phyloP scores from a whole-genome alignment of 2,888 invertebrate species.

The Drosophila mimica region DNA sequence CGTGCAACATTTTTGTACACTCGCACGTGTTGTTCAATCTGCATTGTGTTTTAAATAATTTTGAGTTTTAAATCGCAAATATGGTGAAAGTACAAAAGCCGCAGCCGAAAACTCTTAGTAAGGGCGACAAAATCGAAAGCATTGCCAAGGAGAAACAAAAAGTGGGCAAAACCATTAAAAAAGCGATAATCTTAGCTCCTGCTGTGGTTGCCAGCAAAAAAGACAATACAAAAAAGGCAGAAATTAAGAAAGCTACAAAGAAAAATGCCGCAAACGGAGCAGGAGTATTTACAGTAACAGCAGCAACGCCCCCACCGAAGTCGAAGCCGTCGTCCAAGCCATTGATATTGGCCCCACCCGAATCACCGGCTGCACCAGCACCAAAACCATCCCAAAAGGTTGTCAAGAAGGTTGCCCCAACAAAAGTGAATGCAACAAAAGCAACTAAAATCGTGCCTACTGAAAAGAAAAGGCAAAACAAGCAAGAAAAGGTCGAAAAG shows the following conservation, averaged over 20 bases:
- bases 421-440: neutral
- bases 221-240: neutral
- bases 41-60: conserved; percentile 45
- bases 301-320: conserved; percentile 12
- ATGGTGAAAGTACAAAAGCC: conserved; percentile 75
- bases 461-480: neutral
- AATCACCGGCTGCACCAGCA: conserved; percentile 46
- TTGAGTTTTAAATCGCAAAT: conserved; percentile 19
- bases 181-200: conserved; percentile 4
- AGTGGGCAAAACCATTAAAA: conserved; percentile 33
- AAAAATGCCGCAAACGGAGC: neutral
- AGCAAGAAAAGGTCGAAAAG: neutral
- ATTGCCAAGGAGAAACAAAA: conserved; percentile 51
- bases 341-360: conserved; percentile 57
- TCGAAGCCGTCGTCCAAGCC: conserved; percentile 39
- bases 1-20: conserved; percentile 16
- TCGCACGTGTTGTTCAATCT: conserved; percentile 62
- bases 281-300: conserved; percentile 7
- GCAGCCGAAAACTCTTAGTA: conserved; percentile 61
- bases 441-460: neutral
- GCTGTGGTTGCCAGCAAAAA: conserved; percentile 21
- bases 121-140: conserved; percentile 42
- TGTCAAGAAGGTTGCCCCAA: conserved; percentile 20
- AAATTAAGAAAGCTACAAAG: conserved; percentile 8
- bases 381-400: conserved; percentile 23